Percentiles rank a stretch among this genome's conserved stretches.
Conservation (phyloP, 2,113 vertebrate genomes). For the Verasper variegatus region DNA sequence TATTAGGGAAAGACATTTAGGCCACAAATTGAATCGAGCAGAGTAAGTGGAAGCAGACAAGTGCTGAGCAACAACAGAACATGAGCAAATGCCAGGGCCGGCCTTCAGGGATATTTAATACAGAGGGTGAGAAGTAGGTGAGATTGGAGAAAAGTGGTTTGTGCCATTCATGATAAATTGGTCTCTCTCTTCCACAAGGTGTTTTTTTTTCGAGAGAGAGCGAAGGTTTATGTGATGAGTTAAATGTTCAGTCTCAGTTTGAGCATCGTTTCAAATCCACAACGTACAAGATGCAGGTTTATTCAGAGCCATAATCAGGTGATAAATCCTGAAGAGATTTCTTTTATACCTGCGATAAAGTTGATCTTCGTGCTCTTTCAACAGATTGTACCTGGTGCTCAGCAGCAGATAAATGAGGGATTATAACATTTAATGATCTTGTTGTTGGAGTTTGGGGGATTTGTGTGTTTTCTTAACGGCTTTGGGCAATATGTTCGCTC, state of each 20-base stretch:
- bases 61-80: slow-evolving; percentile 37
- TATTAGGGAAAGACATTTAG: slow-evolving; percentile 67
- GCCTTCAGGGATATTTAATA: slow-evolving; percentile 52
- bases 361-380: too few relatives aligned
- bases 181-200: not conserved
- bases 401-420: not conserved
- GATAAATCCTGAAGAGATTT: not conserved
- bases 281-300: not conserved
- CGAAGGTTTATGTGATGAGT: not conserved
- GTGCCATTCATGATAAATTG: slow-evolving; percentile 28
- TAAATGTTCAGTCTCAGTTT: not conserved
- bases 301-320: not conserved
- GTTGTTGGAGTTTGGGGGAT: not conserved
- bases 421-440: not conserved
- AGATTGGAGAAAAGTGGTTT: slow-evolving; percentile 14
- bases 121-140: slow-evolving; percentile 18
- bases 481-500: too few relatives aligned
- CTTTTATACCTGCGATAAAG: not conserved
- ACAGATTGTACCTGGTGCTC: not conserved
- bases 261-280: not conserved
- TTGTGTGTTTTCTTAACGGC: not conserved
- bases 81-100: slow-evolving; percentile 50
- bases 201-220: slow-evolving; percentile 5
- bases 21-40: slow-evolving; percentile 61
- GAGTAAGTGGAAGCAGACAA: slow-evolving; percentile 40